These are phyloP conservation scores for Cynopterus sphinx DNA, from an alignment of 2,797 vertebrate genomes.

Conservation along the genomic window DNA sequence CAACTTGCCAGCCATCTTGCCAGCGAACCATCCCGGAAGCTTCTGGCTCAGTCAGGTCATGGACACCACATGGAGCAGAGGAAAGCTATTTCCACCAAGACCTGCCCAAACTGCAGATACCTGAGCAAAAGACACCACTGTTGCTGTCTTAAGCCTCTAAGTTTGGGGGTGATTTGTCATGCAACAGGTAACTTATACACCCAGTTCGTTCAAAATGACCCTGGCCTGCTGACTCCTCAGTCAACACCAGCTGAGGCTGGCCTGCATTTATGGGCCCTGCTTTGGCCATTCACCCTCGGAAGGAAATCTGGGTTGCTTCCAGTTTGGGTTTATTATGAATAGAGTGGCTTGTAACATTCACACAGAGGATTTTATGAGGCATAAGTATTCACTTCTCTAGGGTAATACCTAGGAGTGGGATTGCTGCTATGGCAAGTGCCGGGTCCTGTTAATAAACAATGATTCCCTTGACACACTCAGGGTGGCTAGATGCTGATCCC, in stretches of 20 bases:
- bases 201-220: neutral
- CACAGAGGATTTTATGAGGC: neutral
- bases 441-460: neutral
- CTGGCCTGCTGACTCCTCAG: accelerated
- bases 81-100: neutral
- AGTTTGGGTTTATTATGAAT: neutral
- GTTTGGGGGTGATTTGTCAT: neutral
- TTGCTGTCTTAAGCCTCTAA: neutral
- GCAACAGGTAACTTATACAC: neutral
- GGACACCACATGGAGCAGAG: neutral
- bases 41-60: neutral
- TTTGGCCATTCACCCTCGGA: neutral
- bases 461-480: neutral
- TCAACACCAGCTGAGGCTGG: neutral
- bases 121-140: neutral
- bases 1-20: neutral
- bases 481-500: neutral
- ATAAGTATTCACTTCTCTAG: neutral
- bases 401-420: neutral
- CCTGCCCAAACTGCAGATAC: neutral
- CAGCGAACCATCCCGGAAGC: neutral
- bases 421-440: neutral
- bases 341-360: neutral
- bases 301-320: neutral
- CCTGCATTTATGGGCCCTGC: neutral